Base-by-base conservation (phyloP, 1,140 invertebrate species). In the Sweltsa coloradensis region DNA sequence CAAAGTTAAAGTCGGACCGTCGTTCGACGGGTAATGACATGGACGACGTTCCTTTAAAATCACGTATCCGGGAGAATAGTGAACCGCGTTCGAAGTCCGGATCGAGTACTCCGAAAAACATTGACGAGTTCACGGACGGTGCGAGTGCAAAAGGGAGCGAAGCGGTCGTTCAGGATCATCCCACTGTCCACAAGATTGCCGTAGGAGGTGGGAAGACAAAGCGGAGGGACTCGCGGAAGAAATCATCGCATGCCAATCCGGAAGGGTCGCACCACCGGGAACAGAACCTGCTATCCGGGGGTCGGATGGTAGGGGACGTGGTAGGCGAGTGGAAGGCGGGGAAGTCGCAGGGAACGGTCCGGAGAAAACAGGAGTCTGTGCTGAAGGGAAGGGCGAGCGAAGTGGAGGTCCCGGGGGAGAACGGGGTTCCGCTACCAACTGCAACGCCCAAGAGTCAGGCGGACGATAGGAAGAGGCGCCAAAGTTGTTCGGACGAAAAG, bases 21-120 rank as follows among this genome's bases (percentile, higher is more conserved):
- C 41, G 44, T 43, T n/a, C n/a, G n/a, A n/a, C n/a, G n/a, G 48
- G 50, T 34, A 36, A 50, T 3, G 51, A 52, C 24, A 21, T 52
- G 14, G 51, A 52, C 29, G 47, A 52, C 37, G 47, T 52, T 25
- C 51, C 51, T 34, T 41, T 52, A 16, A 52, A 52, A 40, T 29
- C 47, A 25, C 41, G 51, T 16, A 47, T 49, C 19, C 19, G 36
- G 14, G 36, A 40, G 14, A 39, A 41, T n/a, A n/a, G n/a, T n/a
- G n/a, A n/a, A 23, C 2, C 14, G 29, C n/a, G 9, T 45, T 23
- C 14, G 43, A 7, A 16, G 34, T n/a, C 23, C 23, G 36, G 36
- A 37, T 19, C 7, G 36, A 19, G 36, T 5, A 5, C n/a, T 11
- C 7, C 18, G 23, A 37, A 37, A 22, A n/a, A 37, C 36, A 5